Evolutionary conservation across 2,888 invertebrate species (phyloP).

Genomic region (Lasioglossum morio): DNA sequence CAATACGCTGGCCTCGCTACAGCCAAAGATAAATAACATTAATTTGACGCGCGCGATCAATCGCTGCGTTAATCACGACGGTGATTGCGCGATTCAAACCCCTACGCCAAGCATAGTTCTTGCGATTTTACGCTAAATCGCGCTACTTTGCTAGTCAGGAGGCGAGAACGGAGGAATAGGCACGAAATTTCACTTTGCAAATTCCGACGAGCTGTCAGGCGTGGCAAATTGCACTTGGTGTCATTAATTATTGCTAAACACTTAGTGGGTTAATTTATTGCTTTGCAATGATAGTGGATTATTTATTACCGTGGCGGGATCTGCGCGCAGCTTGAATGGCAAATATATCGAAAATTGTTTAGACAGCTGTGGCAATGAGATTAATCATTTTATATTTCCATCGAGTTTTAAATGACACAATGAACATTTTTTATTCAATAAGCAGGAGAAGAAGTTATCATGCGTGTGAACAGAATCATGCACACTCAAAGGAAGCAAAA

Average conservation of each 20-base stretch:
- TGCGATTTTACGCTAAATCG: slow-evolving; percentile 1
- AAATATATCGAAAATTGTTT: background rate
- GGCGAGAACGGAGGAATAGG: background rate
- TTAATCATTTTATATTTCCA: background rate
- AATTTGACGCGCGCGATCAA: slow-evolving; percentile 63
- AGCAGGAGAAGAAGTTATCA: background rate
- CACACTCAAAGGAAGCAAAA: background rate
- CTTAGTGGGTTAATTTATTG: background rate
- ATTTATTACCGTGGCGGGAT: background rate
- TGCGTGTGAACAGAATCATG: background rate
- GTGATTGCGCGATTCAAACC: slow-evolving; percentile 41
- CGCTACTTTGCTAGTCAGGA: background rate
- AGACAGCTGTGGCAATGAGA: background rate
- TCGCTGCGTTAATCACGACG: slow-evolving; percentile 60
- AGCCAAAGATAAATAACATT: slow-evolving; percentile 70
- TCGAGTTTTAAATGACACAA: background rate
- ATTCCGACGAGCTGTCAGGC: background rate
- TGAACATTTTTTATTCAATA: background rate
- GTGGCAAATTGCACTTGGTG: background rate
- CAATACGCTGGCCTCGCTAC: slow-evolving; percentile 44
- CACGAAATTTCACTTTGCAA: background rate
- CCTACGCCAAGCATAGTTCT: slow-evolving; percentile 11
- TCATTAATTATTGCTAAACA: background rate
- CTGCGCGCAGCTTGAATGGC: background rate
- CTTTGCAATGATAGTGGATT: background rate